phyloP scores from a whole-genome alignment of 2,888 invertebrate genomes.

The Drosophila robusta region DNA sequence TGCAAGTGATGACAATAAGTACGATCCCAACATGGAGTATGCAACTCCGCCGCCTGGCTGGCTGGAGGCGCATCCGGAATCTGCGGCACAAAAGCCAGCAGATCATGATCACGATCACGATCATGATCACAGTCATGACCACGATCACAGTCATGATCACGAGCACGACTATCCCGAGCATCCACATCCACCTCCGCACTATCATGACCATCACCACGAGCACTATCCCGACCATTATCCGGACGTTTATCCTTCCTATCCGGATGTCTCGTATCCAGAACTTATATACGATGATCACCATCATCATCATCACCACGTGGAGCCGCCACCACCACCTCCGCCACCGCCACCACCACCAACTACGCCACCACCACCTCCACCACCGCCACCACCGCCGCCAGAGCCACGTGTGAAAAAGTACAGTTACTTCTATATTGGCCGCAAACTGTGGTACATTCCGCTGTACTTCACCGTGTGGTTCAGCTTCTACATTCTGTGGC shows the following conservation, averaged over 20 bases:
- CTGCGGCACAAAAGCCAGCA: slow-evolving; percentile 60
- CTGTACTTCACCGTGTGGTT: slow-evolving; percentile 89
- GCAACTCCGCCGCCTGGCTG: slow-evolving; percentile 84
- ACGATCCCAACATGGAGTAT: slow-evolving; percentile 82
- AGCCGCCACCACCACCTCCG: slow-evolving; percentile 64
- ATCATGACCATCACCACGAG: slow-evolving; percentile 59
- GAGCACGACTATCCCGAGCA: slow-evolving; percentile 66
- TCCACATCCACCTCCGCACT: slow-evolving; percentile 36
- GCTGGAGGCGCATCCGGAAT: slow-evolving; percentile 78
- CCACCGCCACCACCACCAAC: slow-evolving; percentile 74
- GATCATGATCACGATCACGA: slow-evolving; percentile 64
- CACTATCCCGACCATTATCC: slow-evolving; percentile 52
- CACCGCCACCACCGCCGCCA: slow-evolving; percentile 72
- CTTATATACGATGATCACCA: slow-evolving; percentile 73
- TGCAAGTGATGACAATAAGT: slow-evolving; percentile 63
- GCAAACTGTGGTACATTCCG: slow-evolving; percentile 90
- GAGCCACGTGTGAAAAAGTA: slow-evolving; percentile 86
- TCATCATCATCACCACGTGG: slow-evolving; percentile 62
- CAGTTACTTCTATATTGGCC: slow-evolving; percentile 89
- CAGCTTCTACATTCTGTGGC: slow-evolving; percentile 87
- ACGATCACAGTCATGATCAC: slow-evolving; percentile 74
- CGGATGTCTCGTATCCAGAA: slow-evolving; percentile 60
- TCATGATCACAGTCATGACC: slow-evolving; percentile 53
- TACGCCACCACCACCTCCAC: slow-evolving; percentile 62
- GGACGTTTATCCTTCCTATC: slow-evolving; percentile 68